Conservation (phyloP, 2,888 invertebrate species). For the Rhamnusium bicolor region DNA sequence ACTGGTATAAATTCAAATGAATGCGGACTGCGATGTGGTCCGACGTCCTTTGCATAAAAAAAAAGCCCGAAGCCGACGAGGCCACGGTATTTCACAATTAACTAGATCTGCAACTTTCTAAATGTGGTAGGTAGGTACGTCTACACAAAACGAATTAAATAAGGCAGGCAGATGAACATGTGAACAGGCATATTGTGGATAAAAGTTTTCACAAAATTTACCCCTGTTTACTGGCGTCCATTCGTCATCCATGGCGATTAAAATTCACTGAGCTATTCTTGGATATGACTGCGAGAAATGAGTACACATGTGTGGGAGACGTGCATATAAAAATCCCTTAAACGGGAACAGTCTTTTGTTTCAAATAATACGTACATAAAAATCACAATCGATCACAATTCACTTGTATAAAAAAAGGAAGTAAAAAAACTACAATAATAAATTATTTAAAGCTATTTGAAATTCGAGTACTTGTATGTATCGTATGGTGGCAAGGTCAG, state of each 20-base stretch:
- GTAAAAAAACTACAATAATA: slow-evolving; percentile 23
- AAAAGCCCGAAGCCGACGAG: slow-evolving; percentile 41
- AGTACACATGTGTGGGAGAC: slow-evolving; percentile 51
- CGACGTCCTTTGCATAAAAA: slow-evolving; percentile 27
- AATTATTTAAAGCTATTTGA: slow-evolving; percentile 32
- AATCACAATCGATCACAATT: slow-evolving; percentile 48
- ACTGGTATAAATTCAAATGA: slow-evolving; percentile 31
- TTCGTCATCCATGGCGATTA: slow-evolving; percentile 55
- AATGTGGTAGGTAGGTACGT: slow-evolving; percentile 44
- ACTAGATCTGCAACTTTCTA: slow-evolving; percentile 64
- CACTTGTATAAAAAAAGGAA: slow-evolving; percentile 38
- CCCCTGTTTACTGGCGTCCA: slow-evolving; percentile 58
- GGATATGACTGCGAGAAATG: slow-evolving; percentile 60
- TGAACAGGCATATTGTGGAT: not conserved
- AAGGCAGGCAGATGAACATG: not conserved
- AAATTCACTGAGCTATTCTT: slow-evolving; percentile 62
- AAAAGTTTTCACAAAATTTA: slow-evolving; percentile 40
- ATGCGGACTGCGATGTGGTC: slow-evolving; percentile 7
- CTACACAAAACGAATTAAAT: slow-evolving; percentile 33
- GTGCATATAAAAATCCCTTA: slow-evolving; percentile 44
- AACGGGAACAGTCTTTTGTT: slow-evolving; percentile 33
- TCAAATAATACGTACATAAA: slow-evolving; percentile 27
- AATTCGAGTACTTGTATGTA: slow-evolving; percentile 42
- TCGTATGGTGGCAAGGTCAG: slow-evolving; percentile 62
- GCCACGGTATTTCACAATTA: slow-evolving; percentile 59